phyloP scores from a whole-genome alignment of 2,888 invertebrate genomes.

The Morpho helenor region DNA sequence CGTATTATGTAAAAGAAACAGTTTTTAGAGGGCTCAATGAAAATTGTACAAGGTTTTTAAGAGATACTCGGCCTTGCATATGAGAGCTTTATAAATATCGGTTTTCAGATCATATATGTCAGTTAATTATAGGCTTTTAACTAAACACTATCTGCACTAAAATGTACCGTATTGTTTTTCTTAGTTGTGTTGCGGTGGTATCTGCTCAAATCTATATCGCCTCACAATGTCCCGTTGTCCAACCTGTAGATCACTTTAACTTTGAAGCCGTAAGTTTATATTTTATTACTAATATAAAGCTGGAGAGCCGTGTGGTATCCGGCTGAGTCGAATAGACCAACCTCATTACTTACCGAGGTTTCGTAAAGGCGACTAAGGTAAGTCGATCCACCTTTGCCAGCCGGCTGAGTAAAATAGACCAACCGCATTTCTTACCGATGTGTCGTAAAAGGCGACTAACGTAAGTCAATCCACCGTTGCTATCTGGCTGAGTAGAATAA shows the following conservation, averaged over 20 bases:
- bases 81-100: conserved; percentile 4
- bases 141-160: conserved; percentile 28
- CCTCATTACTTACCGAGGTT: too few relatives aligned
- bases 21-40: too few relatives aligned
- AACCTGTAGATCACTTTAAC: conserved; percentile 56
- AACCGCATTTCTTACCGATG: too few relatives aligned
- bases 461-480: too few relatives aligned
- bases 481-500: too few relatives aligned
- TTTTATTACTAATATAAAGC: not conserved
- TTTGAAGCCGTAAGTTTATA: conserved; percentile 40
- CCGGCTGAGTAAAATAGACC: too few relatives aligned
- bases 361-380: too few relatives aligned
- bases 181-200: conserved; percentile 43
- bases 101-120: not conserved
- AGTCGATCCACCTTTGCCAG: too few relatives aligned
- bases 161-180: conserved; percentile 48
- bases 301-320: too few relatives aligned
- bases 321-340: too few relatives aligned
- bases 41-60: not conserved
- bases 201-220: conserved; percentile 50
- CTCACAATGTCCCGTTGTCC: conserved; percentile 52
- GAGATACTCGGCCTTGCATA: not conserved
- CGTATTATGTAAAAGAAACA: not conserved
- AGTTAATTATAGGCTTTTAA: conserved; percentile 32
- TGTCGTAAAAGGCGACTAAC: too few relatives aligned